These are phyloP conservation scores for Talpa occidentalis DNA, from an alignment of 2,113 vertebrate species.

Conservation along the genomic window DNA sequence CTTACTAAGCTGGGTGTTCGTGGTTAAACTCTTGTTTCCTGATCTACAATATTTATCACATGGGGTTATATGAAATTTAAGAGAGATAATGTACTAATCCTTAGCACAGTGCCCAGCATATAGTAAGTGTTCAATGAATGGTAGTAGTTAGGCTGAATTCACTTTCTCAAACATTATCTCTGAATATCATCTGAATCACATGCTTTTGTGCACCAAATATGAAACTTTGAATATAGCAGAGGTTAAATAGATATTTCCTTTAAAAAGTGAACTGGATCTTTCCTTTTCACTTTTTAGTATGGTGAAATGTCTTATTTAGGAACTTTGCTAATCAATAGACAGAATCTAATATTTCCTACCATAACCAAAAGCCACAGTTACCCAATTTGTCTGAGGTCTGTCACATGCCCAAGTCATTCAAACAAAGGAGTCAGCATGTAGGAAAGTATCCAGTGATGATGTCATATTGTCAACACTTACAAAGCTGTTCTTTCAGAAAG, in stretches of 20 bases:
- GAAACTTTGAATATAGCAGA: neutral
- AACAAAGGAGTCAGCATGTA: neutral
- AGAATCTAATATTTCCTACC: neutral
- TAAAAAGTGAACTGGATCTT: neutral
- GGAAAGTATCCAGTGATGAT: neutral
- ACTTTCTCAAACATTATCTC: neutral
- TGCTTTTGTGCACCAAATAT: neutral
- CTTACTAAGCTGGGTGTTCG: neutral
- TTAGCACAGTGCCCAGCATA: constrained; percentile 14
- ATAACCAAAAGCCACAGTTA: neutral
- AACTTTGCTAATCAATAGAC: neutral
- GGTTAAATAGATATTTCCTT: neutral
- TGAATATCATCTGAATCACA: neutral
- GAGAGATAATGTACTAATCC: neutral
- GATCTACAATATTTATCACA: neutral
- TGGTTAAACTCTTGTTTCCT: constrained; percentile 4
- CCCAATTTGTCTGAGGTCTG: neutral
- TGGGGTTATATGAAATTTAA: neutral
- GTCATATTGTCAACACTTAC: neutral
- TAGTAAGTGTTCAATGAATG: neutral
- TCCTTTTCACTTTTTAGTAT: constrained; percentile 16
- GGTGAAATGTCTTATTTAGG: constrained; percentile 29
- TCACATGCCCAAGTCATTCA: constrained; percentile 8
- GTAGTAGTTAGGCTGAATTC: neutral
- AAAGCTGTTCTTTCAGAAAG: neutral